Evolutionary conservation across 2,888 invertebrate genomes (phyloP), one percentile per base, ranked within the genome.

Genomic region (Fragum fragum): DNA sequence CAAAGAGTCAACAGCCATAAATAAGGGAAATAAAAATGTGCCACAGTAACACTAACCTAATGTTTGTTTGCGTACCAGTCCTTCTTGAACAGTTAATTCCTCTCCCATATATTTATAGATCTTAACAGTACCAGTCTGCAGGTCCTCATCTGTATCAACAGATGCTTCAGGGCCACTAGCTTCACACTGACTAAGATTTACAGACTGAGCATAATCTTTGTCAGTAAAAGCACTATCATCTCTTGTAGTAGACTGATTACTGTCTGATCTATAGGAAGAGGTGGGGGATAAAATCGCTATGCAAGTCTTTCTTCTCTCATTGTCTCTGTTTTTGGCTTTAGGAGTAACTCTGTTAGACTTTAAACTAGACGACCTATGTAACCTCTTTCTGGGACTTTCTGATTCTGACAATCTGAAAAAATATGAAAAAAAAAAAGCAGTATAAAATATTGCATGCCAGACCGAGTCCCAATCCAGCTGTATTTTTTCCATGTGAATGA

Each of bases 341-440:
- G 88, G 79, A 53, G 88, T 83, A 3, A 85, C 89, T 55, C 90
- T 74, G 6, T 87, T 89, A 14, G 88, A 87, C 72, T 91, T 92
- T 7, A 92, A 85, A 79, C 93, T 93, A 52, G 91, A 89, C 14
- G 93, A 92, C 57, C 94, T 85, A 78, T 92, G 89, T 7, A 94
- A 84, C 9, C 89, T 81, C 61, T 81, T 88, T 23, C 76, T 63
- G 47, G 76, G 77, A 11, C 59, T 83, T 16, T 82, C 87, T 57
- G 21, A 36, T 39, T 75, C 75, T 39, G 76, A 52, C 28, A 74
- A 36, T 72, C 84, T 79, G 68, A 14, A 81, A 53, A 47, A 55
- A n/a, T n/a, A n/a, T n/a, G n/a, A n/a, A n/a, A n/a, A n/a, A n/a
- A n/a, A n/a, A n/a, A n/a, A n/a, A n/a, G n/a, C n/a, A n/a, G n/a